phyloP scores from a whole-genome alignment of 2,113 vertebrate species.

The Gasterosteus nipponicus region DNA sequence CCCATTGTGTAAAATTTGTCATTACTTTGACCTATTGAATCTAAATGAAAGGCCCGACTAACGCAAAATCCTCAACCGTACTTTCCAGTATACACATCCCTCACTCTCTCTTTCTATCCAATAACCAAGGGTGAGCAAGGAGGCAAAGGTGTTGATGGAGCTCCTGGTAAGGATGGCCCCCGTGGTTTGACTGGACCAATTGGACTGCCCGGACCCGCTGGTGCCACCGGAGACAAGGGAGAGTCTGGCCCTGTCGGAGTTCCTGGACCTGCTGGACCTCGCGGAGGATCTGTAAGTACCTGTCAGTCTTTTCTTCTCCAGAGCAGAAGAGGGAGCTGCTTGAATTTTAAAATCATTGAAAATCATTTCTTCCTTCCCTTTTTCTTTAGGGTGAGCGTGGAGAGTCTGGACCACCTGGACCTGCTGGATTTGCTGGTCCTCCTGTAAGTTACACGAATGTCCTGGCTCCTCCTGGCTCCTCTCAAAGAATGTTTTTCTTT shows the following conservation, averaged over 20 bases:
- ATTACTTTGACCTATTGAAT: neutral
- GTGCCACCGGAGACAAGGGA: slow-evolving; percentile 95
- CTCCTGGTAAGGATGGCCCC: slow-evolving; percentile 92
- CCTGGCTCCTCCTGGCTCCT: neutral
- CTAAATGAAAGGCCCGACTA: neutral
- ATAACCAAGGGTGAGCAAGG: slow-evolving; percentile 90
- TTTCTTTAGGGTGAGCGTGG: slow-evolving; percentile 91
- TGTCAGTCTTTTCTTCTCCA: neutral
- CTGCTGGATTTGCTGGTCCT: slow-evolving; percentile 97
- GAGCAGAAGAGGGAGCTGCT: neutral
- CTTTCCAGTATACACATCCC: neutral
- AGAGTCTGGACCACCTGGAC: slow-evolving; percentile 91
- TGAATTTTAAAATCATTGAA: neutral
- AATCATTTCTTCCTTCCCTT: neutral
- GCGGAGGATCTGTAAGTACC: slow-evolving; percentile 90
- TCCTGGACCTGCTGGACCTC: slow-evolving; percentile 89
- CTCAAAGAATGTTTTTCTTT: neutral
- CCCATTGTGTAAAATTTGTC: neutral
- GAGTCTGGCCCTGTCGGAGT: slow-evolving; percentile 89
- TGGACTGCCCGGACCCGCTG: slow-evolving; percentile 92
- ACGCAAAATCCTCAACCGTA: neutral
- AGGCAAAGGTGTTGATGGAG: slow-evolving; percentile 91
- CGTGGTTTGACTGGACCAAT: slow-evolving; percentile 96
- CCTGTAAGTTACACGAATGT: slow-evolving; percentile 85
- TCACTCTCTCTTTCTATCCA: neutral